Conservation (phyloP, 2,888 invertebrate genomes). For the Xestia xanthographa region DNA sequence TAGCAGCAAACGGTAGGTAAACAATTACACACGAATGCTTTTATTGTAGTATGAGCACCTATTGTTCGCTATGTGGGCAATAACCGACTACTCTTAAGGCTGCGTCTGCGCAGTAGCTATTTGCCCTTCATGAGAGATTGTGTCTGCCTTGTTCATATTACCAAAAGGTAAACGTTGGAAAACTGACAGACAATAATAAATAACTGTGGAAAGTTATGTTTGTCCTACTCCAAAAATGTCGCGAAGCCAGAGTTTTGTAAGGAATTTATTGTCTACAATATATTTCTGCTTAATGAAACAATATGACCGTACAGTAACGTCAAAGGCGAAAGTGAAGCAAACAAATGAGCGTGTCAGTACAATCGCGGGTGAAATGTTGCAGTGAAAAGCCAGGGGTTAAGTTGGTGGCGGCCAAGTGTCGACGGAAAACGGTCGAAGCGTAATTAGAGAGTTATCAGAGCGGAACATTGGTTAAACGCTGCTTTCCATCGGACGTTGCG, state of each 20-base stretch:
- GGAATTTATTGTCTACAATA: slow-evolving; percentile 72
- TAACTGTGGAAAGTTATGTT: slow-evolving; percentile 67
- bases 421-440: slow-evolving; percentile 87
- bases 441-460: slow-evolving; percentile 90
- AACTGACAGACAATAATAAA: slow-evolving; percentile 50
- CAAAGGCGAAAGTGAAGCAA: slow-evolving; percentile 87
- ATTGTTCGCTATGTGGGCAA: slow-evolving; percentile 77
- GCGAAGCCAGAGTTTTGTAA: slow-evolving; percentile 38
- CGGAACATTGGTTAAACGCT: slow-evolving; percentile 90
- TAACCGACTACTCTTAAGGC: slow-evolving; percentile 70
- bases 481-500: slow-evolving; percentile 90
- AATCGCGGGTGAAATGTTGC: slow-evolving; percentile 84
- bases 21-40: slow-evolving; percentile 81
- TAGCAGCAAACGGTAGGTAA: slow-evolving; percentile 75
- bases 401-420: slow-evolving; percentile 83
- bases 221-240: slow-evolving; percentile 71
- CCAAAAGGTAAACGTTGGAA: slow-evolving; percentile 30
- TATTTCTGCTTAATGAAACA: slow-evolving; percentile 70
- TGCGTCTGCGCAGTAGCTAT: slow-evolving; percentile 62
- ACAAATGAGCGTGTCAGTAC: slow-evolving; percentile 79
- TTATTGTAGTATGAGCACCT: slow-evolving; percentile 78
- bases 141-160: slow-evolving; percentile 58
- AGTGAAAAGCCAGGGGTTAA: slow-evolving; percentile 88
- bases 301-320: slow-evolving; percentile 69
- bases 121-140: slow-evolving; percentile 72